Evolutionary conservation across 30 jellyfish, hydroid and myxozoan genomes (phyloP).

Genomic region (Aurelia coerulea): DNA sequence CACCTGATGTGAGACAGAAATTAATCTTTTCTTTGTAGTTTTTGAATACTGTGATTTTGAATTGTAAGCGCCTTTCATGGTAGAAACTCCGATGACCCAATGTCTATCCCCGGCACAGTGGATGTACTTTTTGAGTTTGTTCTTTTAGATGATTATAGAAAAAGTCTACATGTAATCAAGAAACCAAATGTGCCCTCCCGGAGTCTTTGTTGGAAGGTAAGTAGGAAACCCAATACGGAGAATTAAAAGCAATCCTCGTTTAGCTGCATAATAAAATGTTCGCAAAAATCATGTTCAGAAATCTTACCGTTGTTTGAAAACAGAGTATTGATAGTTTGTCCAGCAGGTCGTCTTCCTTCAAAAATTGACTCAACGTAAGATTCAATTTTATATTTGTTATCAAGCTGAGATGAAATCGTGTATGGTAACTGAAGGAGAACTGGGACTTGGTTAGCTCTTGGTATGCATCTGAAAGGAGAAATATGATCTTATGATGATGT

Average conservation of each 20-base stretch:
- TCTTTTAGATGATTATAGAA: too few relatives aligned
- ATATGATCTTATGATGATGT: background rate
- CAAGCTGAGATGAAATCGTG: conserved; percentile 14
- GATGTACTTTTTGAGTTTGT: too few relatives aligned
- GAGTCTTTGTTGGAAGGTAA: too few relatives aligned
- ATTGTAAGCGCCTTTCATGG: too few relatives aligned
- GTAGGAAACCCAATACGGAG: background rate
- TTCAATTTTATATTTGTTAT: conserved; percentile 46
- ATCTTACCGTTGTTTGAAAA: conserved; percentile 30
- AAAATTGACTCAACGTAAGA: conserved; percentile 44
- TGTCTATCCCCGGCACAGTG: too few relatives aligned
- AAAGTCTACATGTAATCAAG: too few relatives aligned
- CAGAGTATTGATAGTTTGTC: conserved; percentile 31
- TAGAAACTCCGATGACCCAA: too few relatives aligned
- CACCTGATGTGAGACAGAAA: too few relatives aligned
- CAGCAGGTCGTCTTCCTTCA: conserved; percentile 50
- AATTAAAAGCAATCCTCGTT: background rate
- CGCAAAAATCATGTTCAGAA: background rate
- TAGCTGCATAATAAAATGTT: background rate
- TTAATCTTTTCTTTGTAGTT: too few relatives aligned
- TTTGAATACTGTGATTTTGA: too few relatives aligned
- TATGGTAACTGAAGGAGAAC: conserved; percentile 51
- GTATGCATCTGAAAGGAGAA: conserved; percentile 59
- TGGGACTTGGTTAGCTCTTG: conserved; percentile 68
- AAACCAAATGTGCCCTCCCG: too few relatives aligned